Evolutionary conservation across 1,140 invertebrate genomes (phyloP), one percentile per base, ranked within the genome.

Genomic region (Condylostylus longicornis): DNA sequence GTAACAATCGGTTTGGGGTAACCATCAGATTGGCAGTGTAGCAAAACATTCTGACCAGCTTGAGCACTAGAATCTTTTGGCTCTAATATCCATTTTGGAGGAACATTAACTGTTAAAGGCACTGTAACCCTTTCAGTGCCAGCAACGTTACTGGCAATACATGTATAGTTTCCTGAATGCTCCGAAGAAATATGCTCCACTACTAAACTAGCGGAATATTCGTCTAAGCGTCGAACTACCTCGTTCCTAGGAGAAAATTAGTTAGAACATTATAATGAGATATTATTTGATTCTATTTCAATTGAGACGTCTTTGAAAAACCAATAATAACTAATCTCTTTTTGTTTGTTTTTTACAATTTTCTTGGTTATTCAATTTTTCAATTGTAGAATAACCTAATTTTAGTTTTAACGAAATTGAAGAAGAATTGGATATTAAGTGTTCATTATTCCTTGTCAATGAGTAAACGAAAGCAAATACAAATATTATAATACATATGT

Each of bases 11-110:
- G 89, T 34, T 77, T 75, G 1, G 90, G 90, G 40, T 89, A 88
- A 2, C 90, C 91, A 37, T 82, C 78, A 1, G 88, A 87, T 61
- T 88, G 82, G 50, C 90, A 96, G 53, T 93, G 79, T 1, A 96
- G 63, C 5, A 75, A 74, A 12, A 89, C 73, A 44, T 81, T 77
- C 51, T 86, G 75, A 2, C 83, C 82, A 4, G 86, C 77, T 4
- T 87, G 79, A 4, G 86, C 85, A 43, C 78, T 85, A 5, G 81
- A 73, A 51, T 95, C 86, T 46, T 75, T 70, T 0, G 89, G 90
- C 53, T 93, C 86, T 41, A 86, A 67, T 2, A 85, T 73, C 90
- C 90, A 96, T 50, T 79, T 72, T 10, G 89, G 88, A 8, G 88
- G 87, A 32, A 95, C 82, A 60, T 86, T 83, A 1, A 90, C 84